These are phyloP conservation scores for Omphaloscelis lunosa DNA, from an alignment of 2,888 invertebrate genomes.

Conservation along the genomic window DNA sequence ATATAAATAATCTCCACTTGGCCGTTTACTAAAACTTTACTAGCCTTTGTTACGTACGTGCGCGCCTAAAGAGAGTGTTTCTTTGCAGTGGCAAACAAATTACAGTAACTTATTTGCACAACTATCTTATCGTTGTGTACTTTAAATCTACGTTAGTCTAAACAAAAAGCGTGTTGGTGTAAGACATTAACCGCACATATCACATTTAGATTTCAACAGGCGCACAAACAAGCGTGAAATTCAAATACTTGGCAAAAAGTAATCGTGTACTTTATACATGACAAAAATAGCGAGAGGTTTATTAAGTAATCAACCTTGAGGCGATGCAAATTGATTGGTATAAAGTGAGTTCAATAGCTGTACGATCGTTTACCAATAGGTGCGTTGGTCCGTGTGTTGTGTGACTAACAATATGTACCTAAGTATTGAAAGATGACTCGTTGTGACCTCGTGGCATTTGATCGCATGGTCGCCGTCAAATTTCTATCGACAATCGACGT, in stretches of 20 bases:
- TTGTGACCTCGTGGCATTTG: slow-evolving; percentile 67
- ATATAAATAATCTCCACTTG: slow-evolving; percentile 77
- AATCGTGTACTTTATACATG: slow-evolving; percentile 46
- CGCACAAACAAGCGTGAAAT: slow-evolving; percentile 43
- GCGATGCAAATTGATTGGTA: slow-evolving; percentile 72
- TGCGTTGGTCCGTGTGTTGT: slow-evolving; percentile 45
- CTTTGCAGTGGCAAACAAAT: slow-evolving; percentile 50
- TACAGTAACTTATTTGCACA: slow-evolving; percentile 47
- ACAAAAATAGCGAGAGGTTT: slow-evolving; percentile 56
- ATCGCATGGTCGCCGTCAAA: slow-evolving; percentile 43
- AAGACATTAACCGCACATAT: slow-evolving; percentile 57
- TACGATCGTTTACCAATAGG: slow-evolving; percentile 67
- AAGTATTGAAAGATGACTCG: slow-evolving; percentile 54
- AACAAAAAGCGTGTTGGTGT: slow-evolving; percentile 51
- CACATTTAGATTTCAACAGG: slow-evolving; percentile 46
- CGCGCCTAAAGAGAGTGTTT: slow-evolving; percentile 47
- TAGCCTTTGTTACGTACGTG: slow-evolving; percentile 64
- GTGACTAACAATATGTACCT: slow-evolving; percentile 56
- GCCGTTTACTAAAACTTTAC: slow-evolving; percentile 75
- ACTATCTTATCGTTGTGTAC: slow-evolving; percentile 57
- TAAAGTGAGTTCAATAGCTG: slow-evolving; percentile 62
- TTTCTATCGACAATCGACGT: slow-evolving; percentile 64
- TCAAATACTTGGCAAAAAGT: slow-evolving; percentile 39
- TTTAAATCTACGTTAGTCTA: slow-evolving; percentile 56
- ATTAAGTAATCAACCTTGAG: slow-evolving; percentile 73